Evolutionary conservation across 2,888 invertebrate genomes (phyloP), one percentile per base, ranked within the genome.

Genomic region (Lamellibrachia columna): DNA sequence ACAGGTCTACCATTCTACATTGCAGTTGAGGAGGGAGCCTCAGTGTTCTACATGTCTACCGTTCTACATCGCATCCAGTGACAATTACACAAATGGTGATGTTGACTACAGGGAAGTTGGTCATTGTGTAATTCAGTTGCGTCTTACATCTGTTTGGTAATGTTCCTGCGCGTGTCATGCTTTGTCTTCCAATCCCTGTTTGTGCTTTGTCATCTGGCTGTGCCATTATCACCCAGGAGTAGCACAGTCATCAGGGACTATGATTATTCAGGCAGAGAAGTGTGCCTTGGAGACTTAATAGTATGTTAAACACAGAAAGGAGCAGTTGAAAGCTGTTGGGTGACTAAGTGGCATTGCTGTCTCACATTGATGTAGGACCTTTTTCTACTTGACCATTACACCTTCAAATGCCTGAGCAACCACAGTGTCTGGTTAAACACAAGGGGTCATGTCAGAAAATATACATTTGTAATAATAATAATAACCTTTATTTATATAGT

Each of bases 271-370:
- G 75, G n/a, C 75, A 75, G 6, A 75, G 75, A 75, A 15, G 6
- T 75, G 22, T 6, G n/a, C 22, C 6, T 75, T 75, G 75, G 6
- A 75, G 22, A 75, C 75, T 22, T 75, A 75, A 75, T 75, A 22
- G n/a, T 75, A 75, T 75, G 75, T 75, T 75, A 11, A 75, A 15
- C 15, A 2, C 1, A n/a, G 22, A 15, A 75, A 15, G 22, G 22
- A 75, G 75, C 22, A 55, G 75, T 75, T 75, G 75, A 75, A 75
- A 75, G 75, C 75, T 75, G 75, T 22, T 75, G 75, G 75, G 75
- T 22, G 75, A 75, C 75, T 75, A 75, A 75, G 22, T 75, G 75
- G 75, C 75, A 15, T 4, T 75, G 22, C 75, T 22, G 22, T n/a
- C 75, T 75, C 55, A 22, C 75, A 22, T 75, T 75, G 75, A 75